Percentiles rank a stretch among this genome's conserved stretches.
Conservation (phyloP, 2,113 vertebrate species). For the Irena cyanogastra region DNA sequence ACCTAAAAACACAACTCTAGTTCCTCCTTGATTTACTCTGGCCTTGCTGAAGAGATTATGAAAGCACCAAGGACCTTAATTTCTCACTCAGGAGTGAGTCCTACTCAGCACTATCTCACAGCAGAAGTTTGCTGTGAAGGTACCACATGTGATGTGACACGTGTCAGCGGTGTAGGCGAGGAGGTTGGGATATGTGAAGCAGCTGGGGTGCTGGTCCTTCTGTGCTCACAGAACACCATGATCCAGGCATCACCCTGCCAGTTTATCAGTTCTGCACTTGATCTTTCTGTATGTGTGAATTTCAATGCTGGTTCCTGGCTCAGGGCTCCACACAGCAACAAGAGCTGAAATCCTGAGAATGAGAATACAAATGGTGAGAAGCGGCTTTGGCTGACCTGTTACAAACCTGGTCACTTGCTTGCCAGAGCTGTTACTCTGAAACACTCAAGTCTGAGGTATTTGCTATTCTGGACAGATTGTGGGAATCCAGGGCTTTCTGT, state of each 20-base stretch:
- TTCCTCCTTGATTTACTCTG: not conserved
- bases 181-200: not conserved
- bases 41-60: not conserved
- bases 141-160: not conserved
- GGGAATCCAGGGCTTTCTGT: not conserved
- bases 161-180: accelerated
- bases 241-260: not conserved
- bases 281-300: not conserved
- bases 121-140: not conserved
- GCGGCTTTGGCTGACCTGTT: not conserved
- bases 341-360: not conserved
- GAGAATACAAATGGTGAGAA: not conserved
- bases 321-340: not conserved
- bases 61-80: not conserved
- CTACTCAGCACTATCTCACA: not conserved
- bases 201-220: not conserved
- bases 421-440: not conserved
- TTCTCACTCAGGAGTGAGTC: not conserved
- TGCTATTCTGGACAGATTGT: not conserved
- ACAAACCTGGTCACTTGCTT: not conserved
- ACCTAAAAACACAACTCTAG: not conserved
- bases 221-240: not conserved
- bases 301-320: not conserved
- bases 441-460: not conserved
- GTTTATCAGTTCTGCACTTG: not conserved